phyloP scores from a whole-genome alignment of 2,797 vertebrate genomes.

The Basileuterus tristriatus region DNA sequence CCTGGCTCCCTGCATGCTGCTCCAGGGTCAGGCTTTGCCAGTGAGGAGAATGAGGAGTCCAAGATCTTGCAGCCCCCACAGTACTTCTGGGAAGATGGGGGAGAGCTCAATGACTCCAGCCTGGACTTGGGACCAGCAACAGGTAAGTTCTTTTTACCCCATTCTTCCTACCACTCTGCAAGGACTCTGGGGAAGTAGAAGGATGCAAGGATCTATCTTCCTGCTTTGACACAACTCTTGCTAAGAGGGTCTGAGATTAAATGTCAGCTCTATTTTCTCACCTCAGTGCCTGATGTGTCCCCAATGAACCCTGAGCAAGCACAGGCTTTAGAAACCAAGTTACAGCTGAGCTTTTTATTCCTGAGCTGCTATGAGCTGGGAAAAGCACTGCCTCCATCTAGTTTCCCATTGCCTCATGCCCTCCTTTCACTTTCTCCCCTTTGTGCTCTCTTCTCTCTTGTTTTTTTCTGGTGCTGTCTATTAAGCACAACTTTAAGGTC shows the following conservation, averaged over 20 bases:
- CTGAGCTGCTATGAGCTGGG: slow-evolving; percentile 14
- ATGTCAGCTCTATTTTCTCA: slow-evolving; percentile 55
- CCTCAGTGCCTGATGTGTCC: slow-evolving; percentile 62
- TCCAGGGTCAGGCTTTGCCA: slow-evolving; percentile 83
- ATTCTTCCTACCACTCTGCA: neutral
- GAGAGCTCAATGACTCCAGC: slow-evolving; percentile 76
- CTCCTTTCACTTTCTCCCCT: neutral
- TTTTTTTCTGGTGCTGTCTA: neutral
- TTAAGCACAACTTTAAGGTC: neutral
- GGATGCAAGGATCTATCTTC: neutral
- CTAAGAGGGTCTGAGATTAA: slow-evolving; percentile 55
- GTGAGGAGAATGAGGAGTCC: slow-evolving; percentile 80
- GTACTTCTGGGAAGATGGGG: slow-evolving; percentile 81
- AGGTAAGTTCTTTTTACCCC: slow-evolving; percentile 63
- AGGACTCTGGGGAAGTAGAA: neutral
- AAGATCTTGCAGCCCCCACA: slow-evolving; percentile 74
- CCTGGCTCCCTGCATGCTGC: slow-evolving; percentile 72
- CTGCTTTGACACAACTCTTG: neutral
- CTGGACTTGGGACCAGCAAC: slow-evolving; percentile 75
- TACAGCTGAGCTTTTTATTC: slow-evolving; percentile 29
- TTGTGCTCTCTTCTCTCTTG: neutral
- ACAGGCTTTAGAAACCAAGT: slow-evolving; percentile 36
- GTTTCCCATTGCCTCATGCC: neutral
- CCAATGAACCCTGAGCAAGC: slow-evolving; percentile 47
- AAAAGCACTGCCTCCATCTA: neutral